Conservation (phyloP, 1,140 invertebrate species). For the Anoplolepis gracilipes region DNA sequence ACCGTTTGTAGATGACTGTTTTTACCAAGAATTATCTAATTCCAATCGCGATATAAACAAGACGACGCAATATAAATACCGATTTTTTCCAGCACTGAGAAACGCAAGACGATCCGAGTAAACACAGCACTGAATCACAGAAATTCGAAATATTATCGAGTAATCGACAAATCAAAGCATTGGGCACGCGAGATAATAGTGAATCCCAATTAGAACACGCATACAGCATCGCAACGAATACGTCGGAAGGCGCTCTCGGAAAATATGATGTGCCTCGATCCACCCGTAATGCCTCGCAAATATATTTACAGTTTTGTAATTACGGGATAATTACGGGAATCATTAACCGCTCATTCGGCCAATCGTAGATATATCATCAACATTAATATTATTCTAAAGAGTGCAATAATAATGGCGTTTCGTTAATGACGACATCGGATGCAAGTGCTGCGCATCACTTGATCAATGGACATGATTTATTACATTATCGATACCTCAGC, state of each 20-base stretch:
- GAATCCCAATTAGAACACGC: conserved; percentile 13
- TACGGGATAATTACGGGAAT: conserved; percentile 53
- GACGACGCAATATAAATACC: conserved; percentile 9
- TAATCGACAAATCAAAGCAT: conserved; percentile 40
- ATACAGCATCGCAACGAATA: conserved; percentile 55
- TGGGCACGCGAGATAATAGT: conserved; percentile 27
- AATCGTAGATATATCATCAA: conserved; percentile 62
- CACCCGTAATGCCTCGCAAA: conserved; percentile 44
- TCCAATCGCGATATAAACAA: conserved; percentile 1
- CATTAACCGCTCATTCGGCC: conserved; percentile 62
- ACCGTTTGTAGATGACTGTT: background rate
- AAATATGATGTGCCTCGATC: conserved; percentile 48
- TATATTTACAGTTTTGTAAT: conserved; percentile 2
- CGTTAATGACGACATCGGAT: conserved; percentile 56
- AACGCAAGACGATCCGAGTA: background rate
- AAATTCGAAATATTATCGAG: background rate
- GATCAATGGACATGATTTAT: conserved; percentile 61
- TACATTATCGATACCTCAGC: conserved; percentile 61
- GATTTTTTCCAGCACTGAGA: conserved; percentile 14
- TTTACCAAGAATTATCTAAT: conserved; percentile 17
- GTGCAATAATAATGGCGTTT: conserved; percentile 63
- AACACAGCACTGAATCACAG: conserved; percentile 13
- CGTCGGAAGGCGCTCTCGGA: conserved; percentile 48
- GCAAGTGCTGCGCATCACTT: conserved; percentile 25
- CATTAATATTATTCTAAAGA: conserved; percentile 54